Base-by-base conservation (phyloP, 2,797 vertebrate genomes). In the Anguilla anguilla region DNA sequence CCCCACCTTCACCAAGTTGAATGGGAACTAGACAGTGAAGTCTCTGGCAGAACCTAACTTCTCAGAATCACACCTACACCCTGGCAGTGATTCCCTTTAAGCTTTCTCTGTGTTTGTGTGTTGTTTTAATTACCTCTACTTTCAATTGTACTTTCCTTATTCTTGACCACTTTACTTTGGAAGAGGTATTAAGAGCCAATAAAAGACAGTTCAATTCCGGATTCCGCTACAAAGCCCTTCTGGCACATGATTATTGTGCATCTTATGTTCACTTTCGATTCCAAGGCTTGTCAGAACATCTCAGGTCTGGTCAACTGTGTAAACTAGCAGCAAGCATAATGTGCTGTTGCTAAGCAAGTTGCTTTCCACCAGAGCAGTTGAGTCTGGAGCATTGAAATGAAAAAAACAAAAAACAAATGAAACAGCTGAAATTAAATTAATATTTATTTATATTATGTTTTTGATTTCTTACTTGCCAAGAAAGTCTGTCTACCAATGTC, bases 181-280 rank as follows among this genome's bases (percentile, higher is more conserved):
- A 67, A 69, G 15, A 67, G 57, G 4, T 15, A 57, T 13, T 13
- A 59, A 28, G 39, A 51, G 25, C 43, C 43, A 46, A 6, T 46
- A 39, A 85, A 17, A 61, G 13, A 61, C 19, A 17, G 59, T 6
- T 25, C 19, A 25, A 61, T 25, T 61, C 17, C 19, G 59, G 59
- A 22, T 61, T 61, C 17, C 17, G 5, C 17, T 61, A 61, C 19
- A 61, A 61, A 17, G 59, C 59, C 59, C 59, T 61, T 25, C 59
- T 61, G 59, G 19, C 2, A 61, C 59, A 61, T 61, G 59, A 61
- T 6, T 17, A 61, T 15, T 61, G 57, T 17, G 57, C 59, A 61
- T 61, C 59, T 69, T n/a, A 61, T 83, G 31, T 61, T 83, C 6
- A 83, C 55, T 64, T 87, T 59, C 35, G 39, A 79, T 31, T 81